Evolutionary conservation across 2,797 vertebrate species (phyloP).

Genomic region (Crotalus adamanteus): DNA sequence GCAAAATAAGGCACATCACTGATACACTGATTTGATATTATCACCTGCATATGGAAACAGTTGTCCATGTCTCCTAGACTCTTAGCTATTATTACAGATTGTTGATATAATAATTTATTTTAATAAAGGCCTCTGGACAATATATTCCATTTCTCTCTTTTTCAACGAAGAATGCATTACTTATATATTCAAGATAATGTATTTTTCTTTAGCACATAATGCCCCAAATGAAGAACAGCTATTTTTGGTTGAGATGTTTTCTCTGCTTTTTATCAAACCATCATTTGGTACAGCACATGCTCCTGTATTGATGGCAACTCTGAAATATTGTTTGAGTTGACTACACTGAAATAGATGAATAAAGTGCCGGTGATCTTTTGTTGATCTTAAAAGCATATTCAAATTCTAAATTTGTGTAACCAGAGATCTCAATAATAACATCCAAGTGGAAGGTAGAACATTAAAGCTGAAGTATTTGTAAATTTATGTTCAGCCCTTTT

Average conservation of each 20-base stretch:
- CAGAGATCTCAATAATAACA: not conserved
- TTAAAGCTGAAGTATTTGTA: not conserved
- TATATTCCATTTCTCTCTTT: not conserved
- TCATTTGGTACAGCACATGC: not conserved
- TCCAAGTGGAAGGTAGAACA: not conserved
- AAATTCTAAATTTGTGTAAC: slow-evolving; percentile 4
- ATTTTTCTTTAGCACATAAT: not conserved
- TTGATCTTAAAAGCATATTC: not conserved
- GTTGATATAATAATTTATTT: not conserved
- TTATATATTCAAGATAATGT: not conserved
- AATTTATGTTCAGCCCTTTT: not conserved
- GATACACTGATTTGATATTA: not conserved
- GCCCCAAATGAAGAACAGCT: not conserved
- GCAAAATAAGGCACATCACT: not conserved
- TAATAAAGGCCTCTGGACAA: not conserved
- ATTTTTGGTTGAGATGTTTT: not conserved
- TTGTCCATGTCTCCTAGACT: not conserved
- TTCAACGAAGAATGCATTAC: not conserved
- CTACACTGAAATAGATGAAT: not conserved
- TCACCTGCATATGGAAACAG: not conserved
- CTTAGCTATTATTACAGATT: not conserved
- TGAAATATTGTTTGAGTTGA: not conserved
- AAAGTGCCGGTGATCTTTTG: not conserved
- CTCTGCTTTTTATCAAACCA: not conserved
- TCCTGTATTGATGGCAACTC: not conserved